These are phyloP conservation scores for Chamaea fasciata DNA, from an alignment of 2,113 vertebrate species.

Conservation along the genomic window DNA sequence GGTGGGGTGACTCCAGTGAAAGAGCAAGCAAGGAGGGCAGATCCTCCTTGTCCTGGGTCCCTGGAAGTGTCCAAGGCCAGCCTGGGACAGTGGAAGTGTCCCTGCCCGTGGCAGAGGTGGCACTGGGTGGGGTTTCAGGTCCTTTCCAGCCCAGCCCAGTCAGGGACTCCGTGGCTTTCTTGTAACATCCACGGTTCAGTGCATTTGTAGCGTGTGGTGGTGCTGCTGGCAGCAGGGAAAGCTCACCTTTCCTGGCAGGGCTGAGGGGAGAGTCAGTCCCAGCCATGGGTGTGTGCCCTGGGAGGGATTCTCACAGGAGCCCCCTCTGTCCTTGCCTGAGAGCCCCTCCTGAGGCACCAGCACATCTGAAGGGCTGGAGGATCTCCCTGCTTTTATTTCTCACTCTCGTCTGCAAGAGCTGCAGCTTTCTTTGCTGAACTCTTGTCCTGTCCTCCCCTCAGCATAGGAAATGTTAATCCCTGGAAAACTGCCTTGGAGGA, in stretches of 20 bases:
- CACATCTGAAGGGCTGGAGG: background rate
- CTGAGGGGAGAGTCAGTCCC: background rate
- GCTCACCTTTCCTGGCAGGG: background rate
- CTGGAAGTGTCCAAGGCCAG: background rate
- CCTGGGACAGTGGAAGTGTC: background rate
- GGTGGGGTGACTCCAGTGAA: background rate
- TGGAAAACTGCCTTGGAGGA: background rate
- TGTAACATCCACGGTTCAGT: accelerated
- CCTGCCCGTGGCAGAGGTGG: background rate
- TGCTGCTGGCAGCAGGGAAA: background rate
- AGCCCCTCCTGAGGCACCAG: background rate
- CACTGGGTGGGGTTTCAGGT: accelerated
- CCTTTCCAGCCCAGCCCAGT: background rate
- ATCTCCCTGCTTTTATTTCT: background rate
- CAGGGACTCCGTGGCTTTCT: too few relatives aligned
- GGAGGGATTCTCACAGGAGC: background rate
- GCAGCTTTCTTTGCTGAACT: background rate
- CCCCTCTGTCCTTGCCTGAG: background rate
- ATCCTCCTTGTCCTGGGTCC: background rate
- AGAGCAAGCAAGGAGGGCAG: background rate
- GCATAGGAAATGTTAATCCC: background rate
- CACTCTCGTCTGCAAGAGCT: background rate
- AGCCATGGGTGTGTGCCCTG: background rate
- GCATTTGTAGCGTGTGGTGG: background rate
- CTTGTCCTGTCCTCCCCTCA: background rate